Evolutionary conservation across 2,888 invertebrate genomes (phyloP), one percentile per base, ranked within the genome.

Genomic region (Bhutanitis thaidina): DNA sequence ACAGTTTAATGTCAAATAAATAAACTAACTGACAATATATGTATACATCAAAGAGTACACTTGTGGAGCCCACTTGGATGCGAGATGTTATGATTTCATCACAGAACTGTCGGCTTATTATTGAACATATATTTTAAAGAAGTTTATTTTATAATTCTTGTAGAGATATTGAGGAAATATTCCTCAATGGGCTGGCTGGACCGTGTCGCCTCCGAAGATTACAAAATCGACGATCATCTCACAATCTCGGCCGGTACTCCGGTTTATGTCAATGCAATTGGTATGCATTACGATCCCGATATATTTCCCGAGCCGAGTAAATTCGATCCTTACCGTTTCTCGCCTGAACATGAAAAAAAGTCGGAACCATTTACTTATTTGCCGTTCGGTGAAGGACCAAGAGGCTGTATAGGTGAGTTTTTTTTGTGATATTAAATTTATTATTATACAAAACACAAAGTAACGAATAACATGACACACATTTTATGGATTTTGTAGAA

Each of bases 381-480:
- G 55, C 90, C 91, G 0, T 92, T 92, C 53, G 91, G 91, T 0
- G 55, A 80, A 5, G 92, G 92, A 1, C 92, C 89, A 1, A 77
- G 92, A 41, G 90, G 77, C 60, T 92, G 92, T 59, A 89, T 92
- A 51, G 92, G 91, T 52, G 13, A 16, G n/a, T n/a, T 7, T 3
- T 10, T 9, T 29, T 29, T n/a, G n/a, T n/a, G n/a, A n/a, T n/a
- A n/a, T n/a, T n/a, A n/a, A n/a, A n/a, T n/a, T n/a, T n/a, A n/a
- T n/a, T 25, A 25, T 25, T 25, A 25, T n/a, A n/a, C n/a, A n/a
- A n/a, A n/a, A n/a, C n/a, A n/a, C n/a, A n/a, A n/a, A n/a, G n/a
- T n/a, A n/a, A n/a, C n/a, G n/a, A n/a, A n/a, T n/a, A n/a, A n/a
- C n/a, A n/a, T n/a, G n/a, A n/a, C n/a, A n/a, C n/a, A n/a, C n/a